These are phyloP conservation scores for Ectemnius continuus DNA, from an alignment of 2,888 invertebrate genomes.

Conservation along the genomic window DNA sequence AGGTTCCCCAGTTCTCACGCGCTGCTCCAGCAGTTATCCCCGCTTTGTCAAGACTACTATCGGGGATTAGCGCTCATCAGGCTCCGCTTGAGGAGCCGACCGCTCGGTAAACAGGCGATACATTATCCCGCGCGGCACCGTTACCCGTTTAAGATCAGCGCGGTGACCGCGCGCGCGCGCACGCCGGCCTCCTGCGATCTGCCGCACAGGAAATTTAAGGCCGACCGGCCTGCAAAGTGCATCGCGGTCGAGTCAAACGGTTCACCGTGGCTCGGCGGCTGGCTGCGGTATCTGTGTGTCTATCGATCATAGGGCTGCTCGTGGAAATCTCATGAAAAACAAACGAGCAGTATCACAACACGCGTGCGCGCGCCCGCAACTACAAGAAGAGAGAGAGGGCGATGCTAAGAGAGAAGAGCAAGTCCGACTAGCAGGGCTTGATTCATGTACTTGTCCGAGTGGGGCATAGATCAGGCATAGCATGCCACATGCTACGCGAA, in stretches of 20 bases:
- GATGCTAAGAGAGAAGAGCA: neutral
- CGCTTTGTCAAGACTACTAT: too few relatives aligned
- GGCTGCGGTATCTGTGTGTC: neutral
- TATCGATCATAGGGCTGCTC: neutral
- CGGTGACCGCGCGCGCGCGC: neutral
- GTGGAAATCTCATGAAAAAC: constrained; percentile 1
- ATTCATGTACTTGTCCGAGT: constrained; percentile 14
- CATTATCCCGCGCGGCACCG: neutral
- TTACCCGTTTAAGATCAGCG: neutral
- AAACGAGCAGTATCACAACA: constrained; percentile 7
- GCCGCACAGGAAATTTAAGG: neutral
- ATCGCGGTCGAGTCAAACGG: neutral
- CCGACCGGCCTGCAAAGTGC: neutral
- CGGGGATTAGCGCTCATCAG: too few relatives aligned
- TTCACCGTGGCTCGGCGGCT: too few relatives aligned
- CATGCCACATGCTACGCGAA: constrained; percentile 6
- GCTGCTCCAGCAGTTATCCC: too few relatives aligned
- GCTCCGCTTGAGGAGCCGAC: neutral
- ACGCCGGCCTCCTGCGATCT: too few relatives aligned
- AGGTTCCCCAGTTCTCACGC: neutral
- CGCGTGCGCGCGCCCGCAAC: neutral
- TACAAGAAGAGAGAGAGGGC: too few relatives aligned
- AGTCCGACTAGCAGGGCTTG: constrained; percentile 2
- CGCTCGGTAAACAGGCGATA: neutral
- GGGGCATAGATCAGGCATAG: constrained; percentile 18